Conservation (phyloP, 2,888 invertebrate genomes). For the Allacma fusca region DNA sequence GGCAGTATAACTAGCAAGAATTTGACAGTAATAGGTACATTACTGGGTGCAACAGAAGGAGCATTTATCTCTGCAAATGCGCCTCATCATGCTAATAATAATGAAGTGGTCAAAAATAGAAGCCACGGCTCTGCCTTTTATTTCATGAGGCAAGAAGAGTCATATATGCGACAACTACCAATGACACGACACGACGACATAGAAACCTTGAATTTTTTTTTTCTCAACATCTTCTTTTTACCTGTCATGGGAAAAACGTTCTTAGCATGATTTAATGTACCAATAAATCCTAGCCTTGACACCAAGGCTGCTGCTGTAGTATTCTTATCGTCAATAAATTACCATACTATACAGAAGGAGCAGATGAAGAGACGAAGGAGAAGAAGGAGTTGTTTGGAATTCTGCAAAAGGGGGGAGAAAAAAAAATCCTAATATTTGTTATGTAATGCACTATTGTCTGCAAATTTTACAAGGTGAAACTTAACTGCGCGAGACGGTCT, state of each 20-base stretch:
- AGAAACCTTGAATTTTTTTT: slow-evolving; percentile 8
- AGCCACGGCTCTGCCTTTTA: no score
- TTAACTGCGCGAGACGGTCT: not conserved
- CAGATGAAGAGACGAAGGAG: no score
- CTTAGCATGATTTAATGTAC: not conserved
- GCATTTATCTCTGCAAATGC: no score
- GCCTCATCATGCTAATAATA: no score
- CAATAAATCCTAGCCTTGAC: slow-evolving; percentile 2
- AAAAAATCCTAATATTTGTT: not conserved
- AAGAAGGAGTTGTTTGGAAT: not conserved
- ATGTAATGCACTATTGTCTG: slow-evolving; percentile 13
- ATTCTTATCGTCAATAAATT: not conserved
- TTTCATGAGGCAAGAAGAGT: no score
- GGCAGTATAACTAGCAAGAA: no score
- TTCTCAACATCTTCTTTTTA: not conserved
- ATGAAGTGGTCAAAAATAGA: no score
- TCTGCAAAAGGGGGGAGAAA: not conserved
- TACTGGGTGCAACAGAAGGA: no score
- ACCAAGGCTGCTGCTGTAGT: not conserved
- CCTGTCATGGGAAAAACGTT: not conserved
- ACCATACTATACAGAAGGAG: no score
- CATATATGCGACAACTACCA: not conserved
- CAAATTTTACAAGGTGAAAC: slow-evolving; percentile 16
- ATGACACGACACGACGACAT: not conserved
- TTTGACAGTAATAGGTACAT: no score